Evolutionary conservation across 1,140 invertebrate genomes (phyloP), one percentile per base, ranked within the genome.

Genomic region (Drosophila melanogaster): DNA sequence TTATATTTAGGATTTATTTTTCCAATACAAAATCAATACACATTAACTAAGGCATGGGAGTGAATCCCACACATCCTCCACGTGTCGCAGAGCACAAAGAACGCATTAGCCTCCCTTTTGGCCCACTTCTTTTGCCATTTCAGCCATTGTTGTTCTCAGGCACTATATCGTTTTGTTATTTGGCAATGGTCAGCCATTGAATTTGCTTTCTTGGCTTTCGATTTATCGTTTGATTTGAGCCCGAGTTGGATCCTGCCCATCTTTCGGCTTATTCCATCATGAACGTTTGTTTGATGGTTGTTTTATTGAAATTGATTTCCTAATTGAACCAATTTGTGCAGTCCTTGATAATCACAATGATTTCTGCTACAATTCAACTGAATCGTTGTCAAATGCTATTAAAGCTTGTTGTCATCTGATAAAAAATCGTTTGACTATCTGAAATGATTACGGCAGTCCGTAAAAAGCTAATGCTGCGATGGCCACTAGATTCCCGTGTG

Each of bases 241-340:
- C 71, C 38, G 6, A 53, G 62, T 71, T 70, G 76, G 22, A 38
- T 44, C 10, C 5, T 19, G 17, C 30, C 24, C 24, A 26, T 24
- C 44, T 55, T 47, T 38, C 56, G 14, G 17, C 41, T 3, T 4
- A 33, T 50, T 57, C n/a, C 51, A 12, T 37, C 37, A 12, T 8
- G 43, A 47, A 38, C 43, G 30, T 5, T 43, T 41, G 47, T 50
- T 41, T 75, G 49, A 57, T 59, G 57, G 40, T 55, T 55, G 43
- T 74, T 81, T 74, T 62, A 83, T 64, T 83, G 67, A 67, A 81
- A 81, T 81, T 81, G 79, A 78, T 81, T 83, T 67, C 56, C 58
- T 83, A 83, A 83, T 83, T 83, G 79, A 64, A 49, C 75, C 59
- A 83, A 81, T 81, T 80, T 81, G 70, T 49, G 56, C 14, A 41